Evolutionary conservation across 1,140 invertebrate genomes (phyloP), one percentile per base, ranked within the genome.

Genomic region (Brachionus rotundiformis): DNA sequence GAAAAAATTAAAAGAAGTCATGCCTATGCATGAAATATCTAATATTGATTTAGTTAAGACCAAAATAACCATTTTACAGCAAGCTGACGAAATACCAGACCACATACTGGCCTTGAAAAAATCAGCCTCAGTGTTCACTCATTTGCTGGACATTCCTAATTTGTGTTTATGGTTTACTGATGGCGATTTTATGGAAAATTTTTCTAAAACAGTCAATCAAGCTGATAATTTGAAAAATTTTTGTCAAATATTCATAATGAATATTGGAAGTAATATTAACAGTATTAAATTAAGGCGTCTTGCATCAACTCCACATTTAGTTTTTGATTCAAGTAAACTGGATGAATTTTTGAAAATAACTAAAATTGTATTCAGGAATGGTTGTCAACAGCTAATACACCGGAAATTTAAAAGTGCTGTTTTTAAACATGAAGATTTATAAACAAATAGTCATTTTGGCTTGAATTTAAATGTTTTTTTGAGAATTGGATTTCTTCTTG

Each of bases 131-230:
- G 36, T 73, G 11, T 73, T 73, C 41, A 73, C 19, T 13, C 36
- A 41, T 23, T 10, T 73, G 16, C 4, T 8, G 25, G 41, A 73
- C 10, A 25, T 19, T 11, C 36, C 36, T 41, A 73, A 73, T 44
- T 13, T 73, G 4, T 73, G 68, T 19, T 25, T 73, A 16, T 73
- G 68, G 68, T 73, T 73, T 13, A 44, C 68, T 25, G 36, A 73
- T 44, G 68, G 68, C 6, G 19, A 41, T 19, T 44, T 73, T 41
- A 41, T 25, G 4, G 36, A 73, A 31, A 13, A 73, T 25, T 44
- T 73, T 25, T 25, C 10, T 4, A 16, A 44, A 41, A 44, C 41
- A 25, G 44, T 23, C 4, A 41, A 25, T 7, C 36, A 44, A 44
- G 36, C 68, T 44, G 25, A 73, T 3, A 23, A 3, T 11, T 13